Base-by-base conservation (phyloP, 2,888 invertebrate species). In the Lottia scabra region DNA sequence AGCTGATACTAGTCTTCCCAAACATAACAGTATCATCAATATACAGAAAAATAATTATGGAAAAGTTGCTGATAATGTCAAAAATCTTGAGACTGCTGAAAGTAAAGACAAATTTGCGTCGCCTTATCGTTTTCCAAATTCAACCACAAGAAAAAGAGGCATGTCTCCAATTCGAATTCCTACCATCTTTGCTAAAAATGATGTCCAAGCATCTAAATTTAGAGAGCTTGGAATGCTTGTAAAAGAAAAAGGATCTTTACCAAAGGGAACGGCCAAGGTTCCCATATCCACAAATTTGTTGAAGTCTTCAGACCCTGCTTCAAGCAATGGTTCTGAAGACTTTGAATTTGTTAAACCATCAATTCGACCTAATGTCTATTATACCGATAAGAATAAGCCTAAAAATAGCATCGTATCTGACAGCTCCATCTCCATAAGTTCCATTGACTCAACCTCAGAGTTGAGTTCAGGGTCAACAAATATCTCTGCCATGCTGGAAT, bases 131-230 rank as follows among this genome's bases (percentile, higher is more conserved):
- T 85, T 85, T 75, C 80, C 83, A 10, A 83, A 81, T 63, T 84
- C 84, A 56, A 79, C 78, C 1, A 74, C 81, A 1, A 73, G 83
- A 26, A 83, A 78, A 65, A 73, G 83, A 43, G 84, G 84, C 4
- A 75, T 77, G 45, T 85, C 87, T 8, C 87, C 87, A 6, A 75
- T 88, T 15, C 75, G 84, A 62, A 81, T 88, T 64, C 87, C 87
- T 48, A 80, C 81, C 12, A 79, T 84, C 38, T 85, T 87, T 71
- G 82, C 83, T 10, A 82, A 80, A 63, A 74, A 66, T 43, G 81
- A 81, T 62, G 70, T 73, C 43, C 79, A 78, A 38, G 77, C 75
- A 10, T 70, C 44, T 6, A 68, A 73, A 43, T 79, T 74, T 62
- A 43, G 78, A 26, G 78, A 81, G 46, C 67, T 77, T 0, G 78